phyloP scores from a whole-genome alignment of 2,797 vertebrate genomes.

The Esox masquinongy region DNA sequence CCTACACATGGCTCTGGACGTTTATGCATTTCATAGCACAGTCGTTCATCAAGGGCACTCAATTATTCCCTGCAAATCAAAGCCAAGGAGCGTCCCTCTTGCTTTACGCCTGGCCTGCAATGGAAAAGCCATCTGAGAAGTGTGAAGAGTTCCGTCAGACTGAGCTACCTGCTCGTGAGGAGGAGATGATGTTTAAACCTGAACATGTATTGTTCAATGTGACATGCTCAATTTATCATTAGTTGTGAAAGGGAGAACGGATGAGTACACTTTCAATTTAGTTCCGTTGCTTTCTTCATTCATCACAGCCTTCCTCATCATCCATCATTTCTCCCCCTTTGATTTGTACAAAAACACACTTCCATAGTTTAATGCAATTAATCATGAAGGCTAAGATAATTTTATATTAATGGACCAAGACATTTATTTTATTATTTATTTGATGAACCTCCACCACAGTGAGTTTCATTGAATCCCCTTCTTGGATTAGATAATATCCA shows the following conservation, averaged over 20 bases:
- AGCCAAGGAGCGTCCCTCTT: constrained; percentile 15
- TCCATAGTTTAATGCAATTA: constrained; percentile 97
- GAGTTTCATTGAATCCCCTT: constrained; percentile 79
- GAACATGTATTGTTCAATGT: constrained; percentile 90
- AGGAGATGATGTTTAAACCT: constrained; percentile 80
- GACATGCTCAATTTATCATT: constrained; percentile 99
- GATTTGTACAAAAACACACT: constrained; percentile 88
- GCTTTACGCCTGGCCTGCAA: not conserved
- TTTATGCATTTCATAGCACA: constrained; percentile 19
- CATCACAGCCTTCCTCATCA: constrained; percentile 89
- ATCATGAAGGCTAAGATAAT: constrained; percentile 93
- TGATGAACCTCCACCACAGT: constrained; percentile 87
- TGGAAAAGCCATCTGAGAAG: constrained; percentile 34
- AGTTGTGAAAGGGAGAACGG: constrained; percentile 94
- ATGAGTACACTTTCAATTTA: constrained; percentile 99
- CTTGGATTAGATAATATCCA: constrained; percentile 71
- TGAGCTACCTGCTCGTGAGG: constrained; percentile 71
- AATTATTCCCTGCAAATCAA: constrained; percentile 37
- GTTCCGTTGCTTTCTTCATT: constrained; percentile 97
- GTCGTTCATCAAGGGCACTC: constrained; percentile 30
- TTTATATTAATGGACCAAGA: constrained; percentile 92
- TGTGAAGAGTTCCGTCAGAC: constrained; percentile 42
- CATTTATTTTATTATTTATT: constrained; percentile 80
- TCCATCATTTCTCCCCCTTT: constrained; percentile 89
- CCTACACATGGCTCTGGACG: not conserved